Conservation (phyloP, 2,888 invertebrate genomes). For the Rhyacophila evoluta region DNA sequence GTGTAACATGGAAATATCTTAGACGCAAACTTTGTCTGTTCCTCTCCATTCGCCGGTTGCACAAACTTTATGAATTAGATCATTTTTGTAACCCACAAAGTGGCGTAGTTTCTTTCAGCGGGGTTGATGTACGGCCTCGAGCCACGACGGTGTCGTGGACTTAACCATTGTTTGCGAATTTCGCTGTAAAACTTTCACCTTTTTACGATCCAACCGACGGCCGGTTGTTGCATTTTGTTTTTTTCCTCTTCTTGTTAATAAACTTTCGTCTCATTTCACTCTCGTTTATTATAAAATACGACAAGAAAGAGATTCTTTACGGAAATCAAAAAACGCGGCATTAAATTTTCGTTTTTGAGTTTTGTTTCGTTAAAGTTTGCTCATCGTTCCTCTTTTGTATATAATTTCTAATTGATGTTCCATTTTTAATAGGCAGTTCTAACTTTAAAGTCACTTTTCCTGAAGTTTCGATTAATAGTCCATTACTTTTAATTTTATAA, state of each 20-base stretch:
- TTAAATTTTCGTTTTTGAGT: background rate
- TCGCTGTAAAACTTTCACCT: background rate
- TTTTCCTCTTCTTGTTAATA: background rate
- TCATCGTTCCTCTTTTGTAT: too few species aligned
- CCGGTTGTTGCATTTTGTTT: conserved; percentile 13
- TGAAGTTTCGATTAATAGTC: too few species aligned
- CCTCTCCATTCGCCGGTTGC: background rate
- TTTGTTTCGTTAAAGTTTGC: background rate
- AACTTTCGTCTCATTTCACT: conserved; percentile 12
- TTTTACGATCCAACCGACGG: background rate
- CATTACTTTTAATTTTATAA: too few species aligned
- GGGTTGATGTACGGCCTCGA: background rate
- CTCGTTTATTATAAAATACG: background rate
- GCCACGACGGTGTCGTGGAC: background rate
- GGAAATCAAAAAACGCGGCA: background rate
- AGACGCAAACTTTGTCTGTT: background rate
- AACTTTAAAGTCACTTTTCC: too few species aligned
- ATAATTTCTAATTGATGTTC: too few species aligned
- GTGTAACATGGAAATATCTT: background rate
- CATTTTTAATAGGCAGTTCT: too few species aligned
- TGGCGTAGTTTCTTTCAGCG: conserved; percentile 7
- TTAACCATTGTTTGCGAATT: conserved; percentile 6
- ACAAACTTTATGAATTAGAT: conserved; percentile 20
- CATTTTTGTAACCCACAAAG: conserved; percentile 3
- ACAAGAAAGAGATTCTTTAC: background rate